Evolutionary conservation across 2,113 vertebrate genomes (phyloP).

Genomic region (Ptilorrhoa leucosticta): DNA sequence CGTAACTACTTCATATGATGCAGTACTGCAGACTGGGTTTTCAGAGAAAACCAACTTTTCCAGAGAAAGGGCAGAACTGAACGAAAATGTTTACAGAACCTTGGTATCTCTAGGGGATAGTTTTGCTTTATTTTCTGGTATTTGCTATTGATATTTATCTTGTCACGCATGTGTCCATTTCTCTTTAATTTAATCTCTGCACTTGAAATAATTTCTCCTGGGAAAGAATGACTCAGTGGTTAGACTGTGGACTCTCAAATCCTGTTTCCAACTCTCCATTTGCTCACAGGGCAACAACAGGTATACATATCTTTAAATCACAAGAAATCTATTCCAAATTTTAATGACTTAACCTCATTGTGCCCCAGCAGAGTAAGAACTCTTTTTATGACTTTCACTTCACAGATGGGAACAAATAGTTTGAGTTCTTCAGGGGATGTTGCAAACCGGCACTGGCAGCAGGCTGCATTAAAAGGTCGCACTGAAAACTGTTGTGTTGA

Average conservation of each 20-base stretch:
- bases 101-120: background rate
- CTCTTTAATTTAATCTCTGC: background rate
- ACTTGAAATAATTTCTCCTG: background rate
- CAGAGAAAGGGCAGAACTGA: background rate
- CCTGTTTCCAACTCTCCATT: background rate
- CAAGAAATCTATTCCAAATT: background rate
- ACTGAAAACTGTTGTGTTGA: background rate
- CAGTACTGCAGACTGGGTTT: background rate
- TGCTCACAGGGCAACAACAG: background rate
- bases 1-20: background rate
- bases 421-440: background rate
- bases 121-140: background rate
- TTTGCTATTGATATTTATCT: slow-evolving; percentile 9
- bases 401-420: background rate
- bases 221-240: background rate
- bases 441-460: background rate
- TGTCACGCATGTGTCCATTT: background rate
- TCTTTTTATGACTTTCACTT: background rate
- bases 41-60: background rate
- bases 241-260: background rate
- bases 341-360: background rate
- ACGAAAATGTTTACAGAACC: background rate
- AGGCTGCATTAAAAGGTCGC: background rate
- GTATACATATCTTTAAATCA: background rate
- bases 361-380: background rate